A percentile compares a stretch with the other conserved stretches of the same genome.
Conservation (phyloP, 1,140 invertebrate species). For the Drosophila rhopaloa region DNA sequence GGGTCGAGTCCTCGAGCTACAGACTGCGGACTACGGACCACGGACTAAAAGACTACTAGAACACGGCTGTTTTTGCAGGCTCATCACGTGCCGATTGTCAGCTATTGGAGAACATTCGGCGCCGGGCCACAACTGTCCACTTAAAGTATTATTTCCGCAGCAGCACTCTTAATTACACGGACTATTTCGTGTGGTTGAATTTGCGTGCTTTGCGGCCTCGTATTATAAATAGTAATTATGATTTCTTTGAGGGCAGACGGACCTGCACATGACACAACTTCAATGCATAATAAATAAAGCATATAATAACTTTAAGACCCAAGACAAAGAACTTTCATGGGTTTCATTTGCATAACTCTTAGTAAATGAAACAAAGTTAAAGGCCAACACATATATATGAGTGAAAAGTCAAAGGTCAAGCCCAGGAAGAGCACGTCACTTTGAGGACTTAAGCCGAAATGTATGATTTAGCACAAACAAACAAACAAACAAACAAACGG, state of each 20-base stretch:
- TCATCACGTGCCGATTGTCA: slow-evolving; percentile 74
- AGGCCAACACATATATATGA: background rate
- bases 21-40: background rate
- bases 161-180: slow-evolving; percentile 71
- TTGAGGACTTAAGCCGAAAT: slow-evolving; percentile 60
- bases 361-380: slow-evolving; percentile 4
- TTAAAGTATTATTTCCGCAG: slow-evolving; percentile 80
- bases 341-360: slow-evolving; percentile 48
- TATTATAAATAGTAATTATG: slow-evolving; percentile 61
- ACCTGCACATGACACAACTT: slow-evolving; percentile 51
- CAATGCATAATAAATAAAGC: slow-evolving; percentile 80
- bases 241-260: slow-evolving; percentile 21
- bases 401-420: slow-evolving; percentile 43
- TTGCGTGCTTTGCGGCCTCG: slow-evolving; percentile 18
- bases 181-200: slow-evolving; percentile 35
- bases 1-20: slow-evolving; percentile 15
- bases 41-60: background rate
- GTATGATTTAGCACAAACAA: slow-evolving; percentile 56
- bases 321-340: slow-evolving; percentile 47
- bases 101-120: slow-evolving; percentile 65
- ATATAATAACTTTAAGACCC: slow-evolving; percentile 65
- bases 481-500: slow-evolving; percentile 39
- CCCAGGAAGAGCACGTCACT: slow-evolving; percentile 10
- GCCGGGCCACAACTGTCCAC: slow-evolving; percentile 66
- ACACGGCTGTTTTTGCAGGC: slow-evolving; percentile 52